Conservation (phyloP, 2,888 invertebrate genomes). For the Melanophora roralis region DNA sequence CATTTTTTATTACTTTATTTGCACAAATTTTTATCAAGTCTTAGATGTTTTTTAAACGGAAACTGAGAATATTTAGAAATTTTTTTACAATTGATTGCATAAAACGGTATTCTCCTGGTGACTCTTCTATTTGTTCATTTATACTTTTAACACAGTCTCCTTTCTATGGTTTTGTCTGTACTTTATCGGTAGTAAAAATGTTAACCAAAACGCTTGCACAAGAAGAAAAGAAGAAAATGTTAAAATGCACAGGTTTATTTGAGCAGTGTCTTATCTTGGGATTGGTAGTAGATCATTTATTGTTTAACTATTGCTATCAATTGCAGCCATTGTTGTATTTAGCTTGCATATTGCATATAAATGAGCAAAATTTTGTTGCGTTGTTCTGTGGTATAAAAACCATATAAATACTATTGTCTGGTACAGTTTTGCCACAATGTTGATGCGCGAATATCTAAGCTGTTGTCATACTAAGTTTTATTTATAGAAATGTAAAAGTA, state of each 20-base stretch:
- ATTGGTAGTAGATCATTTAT: conserved; percentile 51
- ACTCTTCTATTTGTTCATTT: conserved; percentile 45
- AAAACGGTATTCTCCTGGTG: conserved; percentile 50
- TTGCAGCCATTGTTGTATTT: conserved; percentile 38
- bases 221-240: not conserved
- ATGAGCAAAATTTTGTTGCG: conserved; percentile 27
- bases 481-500: no score
- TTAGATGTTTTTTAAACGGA: no score
- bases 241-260: no score
- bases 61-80: conserved; percentile 7
- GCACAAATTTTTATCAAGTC: no score
- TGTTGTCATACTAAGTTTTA: no score
- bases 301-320: conserved; percentile 52
- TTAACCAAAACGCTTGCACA: no score
- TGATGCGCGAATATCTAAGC: no score
- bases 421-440: conserved; percentile 3
- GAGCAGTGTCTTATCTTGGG: conserved; percentile 22
- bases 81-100: conserved; percentile 19
- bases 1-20: no score
- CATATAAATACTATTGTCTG: not conserved
- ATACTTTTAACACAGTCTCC: no score
- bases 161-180: not conserved
- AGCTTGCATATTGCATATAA: conserved; percentile 42
- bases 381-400: conserved; percentile 11
- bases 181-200: not conserved